Percentiles rank a stretch among this genome's conserved stretches.
phyloP scores from a whole-genome alignment of 1,140 invertebrate genomes.

The Dinoponera quadriceps region DNA sequence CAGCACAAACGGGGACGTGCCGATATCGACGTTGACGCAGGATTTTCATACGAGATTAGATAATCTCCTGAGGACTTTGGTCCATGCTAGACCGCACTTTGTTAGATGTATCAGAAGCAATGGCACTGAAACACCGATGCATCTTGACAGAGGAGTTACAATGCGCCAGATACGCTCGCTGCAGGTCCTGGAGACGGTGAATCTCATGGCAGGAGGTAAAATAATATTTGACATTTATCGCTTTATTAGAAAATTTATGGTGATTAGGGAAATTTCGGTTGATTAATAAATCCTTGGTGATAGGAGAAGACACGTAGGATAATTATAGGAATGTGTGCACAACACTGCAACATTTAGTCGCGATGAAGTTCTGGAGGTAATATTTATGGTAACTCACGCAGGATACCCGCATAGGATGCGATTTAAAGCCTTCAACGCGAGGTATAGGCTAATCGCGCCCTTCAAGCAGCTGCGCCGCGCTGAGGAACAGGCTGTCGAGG shows the following conservation, averaged over 20 bases:
- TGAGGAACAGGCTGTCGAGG: conserved; percentile 93
- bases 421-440: conserved; percentile 96
- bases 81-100: conserved; percentile 97
- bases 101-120: conserved; percentile 96
- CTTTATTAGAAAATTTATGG: neutral
- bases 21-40: conserved; percentile 95
- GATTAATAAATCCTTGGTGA: neutral
- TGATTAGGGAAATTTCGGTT: neutral
- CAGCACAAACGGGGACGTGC: conserved; percentile 94
- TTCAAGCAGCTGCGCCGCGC: conserved; percentile 90
- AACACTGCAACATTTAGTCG: neutral
- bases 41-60: conserved; percentile 97
- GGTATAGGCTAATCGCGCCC: conserved; percentile 93
- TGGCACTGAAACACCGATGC: conserved; percentile 90
- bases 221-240: neutral
- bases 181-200: conserved; percentile 97
- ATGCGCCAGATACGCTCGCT: conserved; percentile 95
- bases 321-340: neutral
- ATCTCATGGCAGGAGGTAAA: conserved; percentile 94
- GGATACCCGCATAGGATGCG: conserved; percentile 97
- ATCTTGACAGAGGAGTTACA: conserved; percentile 93
- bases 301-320: neutral
- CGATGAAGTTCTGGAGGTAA: neutral
- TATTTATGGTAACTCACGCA: conserved; percentile 69
- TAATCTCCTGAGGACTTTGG: conserved; percentile 95